Conservation (phyloP, 2,113 vertebrate species). For the Girardinichthys multiradiatus region DNA sequence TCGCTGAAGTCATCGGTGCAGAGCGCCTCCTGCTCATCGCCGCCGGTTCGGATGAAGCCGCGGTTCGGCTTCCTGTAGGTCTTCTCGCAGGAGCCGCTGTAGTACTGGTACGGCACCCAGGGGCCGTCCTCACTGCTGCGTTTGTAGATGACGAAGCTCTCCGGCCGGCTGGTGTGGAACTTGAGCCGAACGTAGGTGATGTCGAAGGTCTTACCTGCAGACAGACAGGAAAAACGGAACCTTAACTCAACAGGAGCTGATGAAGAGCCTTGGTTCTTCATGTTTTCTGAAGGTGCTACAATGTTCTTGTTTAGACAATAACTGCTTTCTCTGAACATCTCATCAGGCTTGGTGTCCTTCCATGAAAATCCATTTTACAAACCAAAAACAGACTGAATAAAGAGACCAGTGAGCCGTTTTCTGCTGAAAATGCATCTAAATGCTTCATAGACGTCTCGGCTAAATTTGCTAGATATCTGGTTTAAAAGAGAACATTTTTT, state of each 20-base stretch:
- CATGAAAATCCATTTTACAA: too few species aligned
- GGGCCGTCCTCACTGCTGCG: slow-evolving; percentile 85
- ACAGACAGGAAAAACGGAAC: neutral
- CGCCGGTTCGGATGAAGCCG: slow-evolving; percentile 91
- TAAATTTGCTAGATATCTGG: too few species aligned
- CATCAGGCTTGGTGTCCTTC: too few species aligned
- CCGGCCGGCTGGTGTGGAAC: slow-evolving; percentile 97
- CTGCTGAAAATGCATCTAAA: too few species aligned
- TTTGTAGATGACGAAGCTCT: slow-evolving; percentile 98
- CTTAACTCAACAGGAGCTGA: neutral
- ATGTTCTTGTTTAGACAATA: too few species aligned
- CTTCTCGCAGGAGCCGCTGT: slow-evolving; percentile 96
- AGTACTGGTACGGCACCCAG: slow-evolving; percentile 96
- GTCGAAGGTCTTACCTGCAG: slow-evolving; percentile 93
- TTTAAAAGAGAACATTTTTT: too few species aligned
- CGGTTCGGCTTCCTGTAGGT: slow-evolving; percentile 87
- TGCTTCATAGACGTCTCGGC: too few species aligned
- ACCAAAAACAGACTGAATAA: too few species aligned
- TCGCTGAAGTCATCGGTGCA: slow-evolving; percentile 99
- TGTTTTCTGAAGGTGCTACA: too few species aligned
- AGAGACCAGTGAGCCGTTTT: too few species aligned
- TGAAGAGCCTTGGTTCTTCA: too few species aligned
- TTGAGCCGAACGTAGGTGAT: slow-evolving; percentile 97
- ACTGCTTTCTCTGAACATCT: too few species aligned
- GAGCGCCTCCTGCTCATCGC: slow-evolving; percentile 93